Percentiles rank a stretch among this genome's conserved stretches.
Conservation (phyloP, 1,140 invertebrate species). For the Potamilus streckersoni region DNA sequence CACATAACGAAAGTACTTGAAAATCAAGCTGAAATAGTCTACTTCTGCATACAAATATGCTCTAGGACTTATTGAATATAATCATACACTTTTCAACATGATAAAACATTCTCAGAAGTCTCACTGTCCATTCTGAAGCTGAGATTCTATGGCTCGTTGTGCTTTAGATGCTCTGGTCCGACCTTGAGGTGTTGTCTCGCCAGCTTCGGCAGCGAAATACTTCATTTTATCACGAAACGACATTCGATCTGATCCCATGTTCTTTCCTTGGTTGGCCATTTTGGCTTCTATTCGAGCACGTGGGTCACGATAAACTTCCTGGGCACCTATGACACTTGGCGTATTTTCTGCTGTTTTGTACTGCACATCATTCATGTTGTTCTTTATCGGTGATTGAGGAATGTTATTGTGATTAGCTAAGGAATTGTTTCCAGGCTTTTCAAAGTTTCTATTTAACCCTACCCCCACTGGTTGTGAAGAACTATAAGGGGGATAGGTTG, state of each 20-base stretch:
- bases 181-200: slow-evolving; percentile 64
- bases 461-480: slow-evolving; percentile 7
- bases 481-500: slow-evolving; percentile 23
- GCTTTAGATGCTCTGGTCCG: slow-evolving; percentile 64
- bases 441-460: too few species aligned
- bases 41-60: too few species aligned
- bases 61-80: background rate
- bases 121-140: slow-evolving; percentile 57
- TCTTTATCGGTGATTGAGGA: slow-evolving; percentile 15
- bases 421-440: too few species aligned
- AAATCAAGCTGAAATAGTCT: too few species aligned
- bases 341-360: slow-evolving; percentile 49
- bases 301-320: slow-evolving; percentile 70
- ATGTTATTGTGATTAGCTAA: too few species aligned
- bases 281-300: slow-evolving; percentile 65
- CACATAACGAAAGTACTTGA: too few species aligned
- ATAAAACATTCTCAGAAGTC: background rate
- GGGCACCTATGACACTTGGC: slow-evolving; percentile 65
- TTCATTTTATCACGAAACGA: slow-evolving; percentile 70
- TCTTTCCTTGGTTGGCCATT: slow-evolving; percentile 48
- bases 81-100: background rate
- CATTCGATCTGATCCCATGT: slow-evolving; percentile 50
- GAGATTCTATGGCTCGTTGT: slow-evolving; percentile 61
- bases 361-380: slow-evolving; percentile 33
- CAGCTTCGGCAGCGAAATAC: slow-evolving; percentile 67